Evolutionary conservation across 1,140 invertebrate species (phyloP).

Genomic region (Anastrepha ludens): DNA sequence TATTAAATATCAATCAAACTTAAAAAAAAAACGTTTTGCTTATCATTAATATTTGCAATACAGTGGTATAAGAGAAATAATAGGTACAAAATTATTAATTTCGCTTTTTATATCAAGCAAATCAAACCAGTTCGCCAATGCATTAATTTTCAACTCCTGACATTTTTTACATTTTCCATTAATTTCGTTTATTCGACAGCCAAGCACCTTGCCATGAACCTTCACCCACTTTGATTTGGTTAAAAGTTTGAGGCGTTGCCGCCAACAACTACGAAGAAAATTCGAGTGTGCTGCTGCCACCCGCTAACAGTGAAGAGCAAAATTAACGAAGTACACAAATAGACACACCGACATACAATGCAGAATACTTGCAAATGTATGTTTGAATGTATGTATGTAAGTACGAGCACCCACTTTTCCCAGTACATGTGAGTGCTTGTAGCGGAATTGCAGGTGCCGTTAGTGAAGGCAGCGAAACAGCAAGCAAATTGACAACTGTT

Average conservation of each 20-base stretch:
- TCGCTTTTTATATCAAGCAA: neutral
- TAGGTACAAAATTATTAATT: too few relatives aligned
- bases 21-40: too few relatives aligned
- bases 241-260: neutral
- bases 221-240: constrained; percentile 1
- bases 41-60: too few relatives aligned
- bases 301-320: neutral
- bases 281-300: neutral
- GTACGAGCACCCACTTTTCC: too few relatives aligned
- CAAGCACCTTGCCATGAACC: neutral
- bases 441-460: constrained; percentile 28
- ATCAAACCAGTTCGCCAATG: neutral
- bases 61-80: too few relatives aligned
- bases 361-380: neutral
- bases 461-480: neutral
- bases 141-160: neutral
- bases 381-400: neutral
- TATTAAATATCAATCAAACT: too few relatives aligned
- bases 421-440: neutral
- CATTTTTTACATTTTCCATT: neutral
- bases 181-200: neutral
- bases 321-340: neutral
- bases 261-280: neutral
- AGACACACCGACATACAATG: neutral
- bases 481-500: constrained; percentile 4